A percentile compares a stretch with the other conserved stretches of the same genome.
Evolutionary conservation across 2,888 invertebrate species (phyloP).

Genomic region (Macaria liturata): DNA sequence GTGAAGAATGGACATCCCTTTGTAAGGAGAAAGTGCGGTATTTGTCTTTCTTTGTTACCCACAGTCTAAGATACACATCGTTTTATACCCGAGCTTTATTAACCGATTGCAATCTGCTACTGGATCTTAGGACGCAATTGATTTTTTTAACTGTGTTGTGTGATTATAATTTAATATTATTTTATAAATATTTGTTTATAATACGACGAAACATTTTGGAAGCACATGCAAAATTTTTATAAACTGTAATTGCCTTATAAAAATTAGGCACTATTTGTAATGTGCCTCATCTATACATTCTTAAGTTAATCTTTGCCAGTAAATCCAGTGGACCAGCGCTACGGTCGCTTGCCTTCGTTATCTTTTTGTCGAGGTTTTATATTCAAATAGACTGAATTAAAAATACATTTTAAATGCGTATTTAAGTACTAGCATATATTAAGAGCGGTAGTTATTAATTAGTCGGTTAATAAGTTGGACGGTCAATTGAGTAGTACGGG

Average conservation of each 20-base stretch:
- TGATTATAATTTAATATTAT: not conserved
- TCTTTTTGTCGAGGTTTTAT: constrained; percentile 44
- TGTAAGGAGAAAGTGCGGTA: constrained; percentile 65
- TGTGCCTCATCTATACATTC: constrained; percentile 41
- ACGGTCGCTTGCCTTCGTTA: constrained; percentile 48
- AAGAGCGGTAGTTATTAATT: constrained; percentile 36
- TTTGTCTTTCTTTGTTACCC: constrained; percentile 72
- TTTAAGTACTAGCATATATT: constrained; percentile 40
- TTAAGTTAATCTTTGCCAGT: constrained; percentile 51
- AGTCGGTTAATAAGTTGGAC: constrained; percentile 28
- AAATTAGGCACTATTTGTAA: constrained; percentile 5
- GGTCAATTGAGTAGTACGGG: constrained; percentile 23
- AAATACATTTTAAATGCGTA: constrained; percentile 42
- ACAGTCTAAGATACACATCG: constrained; percentile 52
- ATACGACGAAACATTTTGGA: too few species aligned
- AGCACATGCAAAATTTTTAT: too few species aligned
- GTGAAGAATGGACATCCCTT: constrained; percentile 74
- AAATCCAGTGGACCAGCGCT: constrained; percentile 36
- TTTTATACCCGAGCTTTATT: constrained; percentile 44
- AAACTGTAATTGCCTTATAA: too few species aligned
- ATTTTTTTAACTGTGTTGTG: constrained; percentile 28
- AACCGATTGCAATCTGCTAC: constrained; percentile 46
- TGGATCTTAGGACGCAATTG: constrained; percentile 38
- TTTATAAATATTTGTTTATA: too few species aligned
- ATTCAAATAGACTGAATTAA: constrained; percentile 44